A percentile compares a stretch with the other conserved stretches of the same genome.
Evolutionary conservation across 2,113 vertebrate species (phyloP).

Genomic region (Conger conger): DNA sequence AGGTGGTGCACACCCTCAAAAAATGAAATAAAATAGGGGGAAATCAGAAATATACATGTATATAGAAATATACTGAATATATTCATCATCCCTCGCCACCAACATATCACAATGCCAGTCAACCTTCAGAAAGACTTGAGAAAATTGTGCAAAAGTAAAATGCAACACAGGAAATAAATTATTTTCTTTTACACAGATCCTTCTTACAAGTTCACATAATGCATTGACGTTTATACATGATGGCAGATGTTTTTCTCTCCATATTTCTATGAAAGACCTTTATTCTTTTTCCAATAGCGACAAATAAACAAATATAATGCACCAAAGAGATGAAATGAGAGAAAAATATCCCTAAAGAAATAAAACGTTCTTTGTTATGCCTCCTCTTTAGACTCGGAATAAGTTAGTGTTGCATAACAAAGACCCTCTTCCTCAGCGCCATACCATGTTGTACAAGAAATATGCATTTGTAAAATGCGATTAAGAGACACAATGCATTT

Average conservation of each 20-base stretch:
- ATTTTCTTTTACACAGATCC: slow-evolving; percentile 33
- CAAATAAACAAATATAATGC: slow-evolving; percentile 22
- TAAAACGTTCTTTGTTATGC: slow-evolving; percentile 7
- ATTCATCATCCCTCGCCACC: slow-evolving; percentile 52
- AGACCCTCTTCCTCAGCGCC: slow-evolving; percentile 11
- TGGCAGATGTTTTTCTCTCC: slow-evolving; percentile 39
- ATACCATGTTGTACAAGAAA: slow-evolving; percentile 12
- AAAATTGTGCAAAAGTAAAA: slow-evolving; percentile 43
- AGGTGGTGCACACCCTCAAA: slow-evolving; percentile 43
- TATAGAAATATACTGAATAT: slow-evolving; percentile 25
- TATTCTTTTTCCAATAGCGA: slow-evolving; percentile 43
- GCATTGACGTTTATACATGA: slow-evolving; percentile 38
- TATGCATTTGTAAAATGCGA: slow-evolving; percentile 33
- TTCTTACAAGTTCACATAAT: slow-evolving; percentile 42
- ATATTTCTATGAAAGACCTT: slow-evolving; percentile 46
- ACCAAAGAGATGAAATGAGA: not conserved
- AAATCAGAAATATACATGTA: no score
- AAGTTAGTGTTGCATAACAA: slow-evolving; percentile 1
- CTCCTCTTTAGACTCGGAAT: slow-evolving; percentile 9
- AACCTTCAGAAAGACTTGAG: slow-evolving; percentile 42
- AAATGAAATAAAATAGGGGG: slow-evolving; percentile 49
- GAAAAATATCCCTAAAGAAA: not conserved
- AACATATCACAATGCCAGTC: slow-evolving; percentile 36
- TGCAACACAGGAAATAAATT: slow-evolving; percentile 55
- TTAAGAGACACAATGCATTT: slow-evolving; percentile 32